phyloP scores from a whole-genome alignment of 2,888 invertebrate species.

The Mythimna loreyi region DNA sequence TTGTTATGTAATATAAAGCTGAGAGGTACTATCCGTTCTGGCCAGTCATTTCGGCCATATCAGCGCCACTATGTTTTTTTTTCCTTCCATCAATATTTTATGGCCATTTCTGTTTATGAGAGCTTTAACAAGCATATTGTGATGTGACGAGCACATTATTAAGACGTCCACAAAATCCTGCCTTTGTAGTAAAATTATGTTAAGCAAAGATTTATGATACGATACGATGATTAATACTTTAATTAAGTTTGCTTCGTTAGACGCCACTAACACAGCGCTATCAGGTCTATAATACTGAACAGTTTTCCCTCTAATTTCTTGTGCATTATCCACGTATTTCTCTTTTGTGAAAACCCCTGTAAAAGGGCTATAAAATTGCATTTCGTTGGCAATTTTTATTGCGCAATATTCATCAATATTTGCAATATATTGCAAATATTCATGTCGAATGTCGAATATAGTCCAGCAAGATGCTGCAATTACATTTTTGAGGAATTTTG shows the following conservation, averaged over 20 bases:
- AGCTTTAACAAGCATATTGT: not conserved
- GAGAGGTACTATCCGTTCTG: not conserved
- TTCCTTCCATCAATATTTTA: not conserved
- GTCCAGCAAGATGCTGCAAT: too few species aligned
- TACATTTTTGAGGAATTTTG: too few species aligned
- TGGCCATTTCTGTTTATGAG: not conserved
- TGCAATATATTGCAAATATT: too few species aligned
- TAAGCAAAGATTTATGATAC: constrained; percentile 10
- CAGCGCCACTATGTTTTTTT: not conserved
- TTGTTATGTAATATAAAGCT: not conserved
- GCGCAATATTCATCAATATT: too few species aligned
- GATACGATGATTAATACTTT: constrained; percentile 18
- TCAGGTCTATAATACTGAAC: constrained; percentile 21
- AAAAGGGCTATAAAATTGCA: too few species aligned
- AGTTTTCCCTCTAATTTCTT: constrained; percentile 6
- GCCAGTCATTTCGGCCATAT: not conserved
- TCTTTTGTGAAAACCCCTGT: too few species aligned
- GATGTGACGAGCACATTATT: not conserved
- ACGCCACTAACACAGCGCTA: constrained; percentile 13
- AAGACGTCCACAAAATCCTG: not conserved
- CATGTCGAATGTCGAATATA: too few species aligned
- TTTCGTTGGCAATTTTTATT: too few species aligned
- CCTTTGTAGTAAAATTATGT: not conserved
- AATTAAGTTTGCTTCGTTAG: constrained; percentile 31
- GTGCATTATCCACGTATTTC: constrained; percentile 6